Conservation (phyloP, 2,113 vertebrate genomes). For the Mus musculus region GRCm39 chr14:82346501-82347000, state of each 20-base stretch:
- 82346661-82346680: constrained; percentile 65
- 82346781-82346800: too few species aligned
- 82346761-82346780: constrained; percentile 22
- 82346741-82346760: constrained; percentile 37
- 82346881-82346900: neutral
- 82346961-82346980: neutral
- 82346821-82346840: neutral
- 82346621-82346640: constrained; percentile 76
- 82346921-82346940: neutral
- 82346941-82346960: neutral
- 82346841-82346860: neutral
- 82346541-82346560: constrained; percentile 86
- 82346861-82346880: neutral
- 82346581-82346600: constrained; percentile 81
- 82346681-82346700: constrained; percentile 59
- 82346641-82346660: constrained; percentile 73
- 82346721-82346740: constrained; percentile 58
- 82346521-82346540: constrained; percentile 70
- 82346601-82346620: constrained; percentile 83
- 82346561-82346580: constrained; percentile 84
- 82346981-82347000: too few species aligned
- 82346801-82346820: too few species aligned
- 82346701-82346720: constrained; percentile 48
- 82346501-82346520: constrained; percentile 56
- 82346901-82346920: too few species aligned